Evolutionary conservation across 2,797 vertebrate genomes (phyloP).

Genomic region (Gobio occitaniae): DNA sequence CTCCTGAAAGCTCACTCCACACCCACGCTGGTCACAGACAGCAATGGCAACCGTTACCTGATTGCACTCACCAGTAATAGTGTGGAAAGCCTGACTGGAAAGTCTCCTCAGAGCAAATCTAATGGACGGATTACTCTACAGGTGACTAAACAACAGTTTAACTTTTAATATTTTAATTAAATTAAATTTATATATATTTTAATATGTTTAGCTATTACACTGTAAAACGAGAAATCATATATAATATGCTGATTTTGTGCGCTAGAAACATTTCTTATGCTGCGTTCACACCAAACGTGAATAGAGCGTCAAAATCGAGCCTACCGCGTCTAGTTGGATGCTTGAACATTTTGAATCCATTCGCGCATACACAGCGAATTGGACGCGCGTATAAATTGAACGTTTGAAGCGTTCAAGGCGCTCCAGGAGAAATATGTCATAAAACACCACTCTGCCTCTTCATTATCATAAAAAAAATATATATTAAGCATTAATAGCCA

Average conservation of each 20-base stretch:
- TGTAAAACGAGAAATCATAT: background rate
- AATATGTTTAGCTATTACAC: background rate
- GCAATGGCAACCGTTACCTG: slow-evolving; percentile 91
- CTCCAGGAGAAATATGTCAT: too few species aligned
- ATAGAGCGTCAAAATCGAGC: too few species aligned
- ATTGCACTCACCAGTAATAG: slow-evolving; percentile 87
- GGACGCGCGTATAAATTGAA: too few species aligned
- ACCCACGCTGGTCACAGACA: slow-evolving; percentile 86
- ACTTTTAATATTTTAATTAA: background rate
- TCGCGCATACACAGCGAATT: too few species aligned
- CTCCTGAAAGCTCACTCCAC: slow-evolving; percentile 82
- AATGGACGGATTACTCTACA: slow-evolving; percentile 82
- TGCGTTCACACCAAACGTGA: too few species aligned
- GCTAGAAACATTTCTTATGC: background rate
- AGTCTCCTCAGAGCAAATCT: slow-evolving; percentile 76
- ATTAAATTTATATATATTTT: background rate
- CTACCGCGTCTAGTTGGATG: too few species aligned
- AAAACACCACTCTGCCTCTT: too few species aligned
- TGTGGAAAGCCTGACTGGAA: slow-evolving; percentile 78
- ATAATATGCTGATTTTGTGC: background rate
- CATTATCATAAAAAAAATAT: too few species aligned
- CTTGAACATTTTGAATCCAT: too few species aligned
- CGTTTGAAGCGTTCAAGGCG: too few species aligned
- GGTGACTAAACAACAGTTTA: slow-evolving; percentile 68
- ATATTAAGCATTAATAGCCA: too few species aligned